Base-by-base conservation (phyloP, 2,113 vertebrate species). In the Calidris pygmaea region DNA sequence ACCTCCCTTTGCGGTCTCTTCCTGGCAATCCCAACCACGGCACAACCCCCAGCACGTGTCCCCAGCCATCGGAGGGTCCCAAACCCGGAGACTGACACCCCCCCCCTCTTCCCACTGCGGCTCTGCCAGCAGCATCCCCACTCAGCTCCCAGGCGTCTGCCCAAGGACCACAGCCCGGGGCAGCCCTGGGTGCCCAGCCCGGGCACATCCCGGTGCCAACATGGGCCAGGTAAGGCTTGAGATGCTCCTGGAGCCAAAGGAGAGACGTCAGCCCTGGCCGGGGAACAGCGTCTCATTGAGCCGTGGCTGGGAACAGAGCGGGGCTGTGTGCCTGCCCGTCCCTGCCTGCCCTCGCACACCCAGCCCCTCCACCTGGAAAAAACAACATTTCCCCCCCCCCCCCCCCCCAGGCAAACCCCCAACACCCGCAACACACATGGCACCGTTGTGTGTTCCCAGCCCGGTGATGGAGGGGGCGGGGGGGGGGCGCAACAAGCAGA, bases 201-300 rank as follows among this genome's bases (percentile, higher is more conserved):
- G 5, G 35, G 16, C 3, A 23, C 67, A 16, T 3, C 35, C 27
- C 1, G 0, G 14, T 30, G 85, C 65, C 34, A 23, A 3, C 2
- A 0, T 0, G 37, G 18, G n/a, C 14, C 85, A 93, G 95, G 63
- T 78, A n/a, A 52, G 22, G 43, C 32, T 48, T 1, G 37, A 66
- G 90, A 27, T 8, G 52, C 7, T 56, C 55, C 55, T 1, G 2
- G 24, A 81, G 59, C 89, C 87, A 67, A 59, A 1, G 17, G 34
- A 63, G 55, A 66, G 85, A 53, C 80, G 27, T 7, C 89, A 89
- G 76, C n/a, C 76, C 91, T 81, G 75, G 82, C 83, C 7, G 0
- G 43, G 79, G 87, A 97, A 97, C 97, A 98, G 96, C 93, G n/a
- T 41, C 58, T 87, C 82, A 91, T 98, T 97, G 68, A 98, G 88